These are phyloP conservation scores for Rambutsinella grinnellia DNA, from an alignment of 2,888 invertebrate species.

Conservation along the genomic window DNA sequence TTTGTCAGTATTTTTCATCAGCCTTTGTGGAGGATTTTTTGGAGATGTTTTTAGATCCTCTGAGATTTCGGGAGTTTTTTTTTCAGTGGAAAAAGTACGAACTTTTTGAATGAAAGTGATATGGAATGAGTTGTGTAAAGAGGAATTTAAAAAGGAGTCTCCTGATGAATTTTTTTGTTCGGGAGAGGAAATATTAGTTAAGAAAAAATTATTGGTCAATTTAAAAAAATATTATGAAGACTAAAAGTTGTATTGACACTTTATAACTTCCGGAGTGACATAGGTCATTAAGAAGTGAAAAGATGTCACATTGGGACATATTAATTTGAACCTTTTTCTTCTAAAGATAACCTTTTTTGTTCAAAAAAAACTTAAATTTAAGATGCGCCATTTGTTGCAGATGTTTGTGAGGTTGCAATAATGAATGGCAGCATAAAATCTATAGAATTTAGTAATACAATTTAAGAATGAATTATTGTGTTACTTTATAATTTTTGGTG, in stretches of 20 bases:
- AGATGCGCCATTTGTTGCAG: no score
- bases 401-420: not conserved
- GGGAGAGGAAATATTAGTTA: not conserved
- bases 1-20: no score
- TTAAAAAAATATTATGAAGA: constrained; percentile 36
- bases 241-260: constrained; percentile 58
- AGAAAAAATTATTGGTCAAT: not conserved
- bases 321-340: no score
- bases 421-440: not conserved
- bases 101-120: not conserved
- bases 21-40: no score
- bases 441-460: no score
- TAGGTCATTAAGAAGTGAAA: constrained; percentile 11
- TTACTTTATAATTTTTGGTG: not conserved
- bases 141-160: not conserved
- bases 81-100: no score
- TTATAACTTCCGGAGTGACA: constrained; percentile 11
- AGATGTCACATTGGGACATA: constrained; percentile 52
- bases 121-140: not conserved
- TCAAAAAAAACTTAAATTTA: no score
- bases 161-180: not conserved
- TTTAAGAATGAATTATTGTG: no score
- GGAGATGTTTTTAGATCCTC: no score
- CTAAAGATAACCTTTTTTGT: constrained; percentile 21
- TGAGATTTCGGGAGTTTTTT: no score